Conservation (phyloP, 2,113 vertebrate genomes). For the Etheostoma cragini region DNA sequence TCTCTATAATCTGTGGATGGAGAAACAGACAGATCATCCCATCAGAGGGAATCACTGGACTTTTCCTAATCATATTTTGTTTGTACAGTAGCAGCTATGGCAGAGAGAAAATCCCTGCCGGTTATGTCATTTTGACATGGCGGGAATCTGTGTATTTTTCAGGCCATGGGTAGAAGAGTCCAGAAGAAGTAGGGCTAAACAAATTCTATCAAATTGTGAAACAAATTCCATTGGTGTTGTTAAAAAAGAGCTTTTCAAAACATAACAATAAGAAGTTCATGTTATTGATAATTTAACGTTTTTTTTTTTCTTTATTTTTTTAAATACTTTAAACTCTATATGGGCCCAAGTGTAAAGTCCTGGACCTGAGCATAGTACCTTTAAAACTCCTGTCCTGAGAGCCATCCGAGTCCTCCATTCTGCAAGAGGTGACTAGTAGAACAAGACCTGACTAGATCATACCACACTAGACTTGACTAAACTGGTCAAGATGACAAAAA, state of each 20-base stretch:
- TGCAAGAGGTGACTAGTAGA: constrained; percentile 41
- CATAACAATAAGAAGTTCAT: constrained; percentile 28
- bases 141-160: constrained; percentile 42
- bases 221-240: constrained; percentile 38
- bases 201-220: constrained; percentile 56
- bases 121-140: constrained; percentile 52
- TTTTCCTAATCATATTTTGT: constrained; percentile 55
- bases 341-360: constrained; percentile 56
- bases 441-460: constrained; percentile 34
- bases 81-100: constrained; percentile 64
- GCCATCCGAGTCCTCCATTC: constrained; percentile 62
- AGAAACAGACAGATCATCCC: constrained; percentile 54
- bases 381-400: constrained; percentile 75
- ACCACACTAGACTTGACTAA: constrained; percentile 37
- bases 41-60: constrained; percentile 44
- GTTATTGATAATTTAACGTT: constrained; percentile 43
- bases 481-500: constrained; percentile 48
- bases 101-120: constrained; percentile 64
- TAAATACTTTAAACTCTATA: constrained; percentile 41
- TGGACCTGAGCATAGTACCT: constrained; percentile 62
- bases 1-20: constrained; percentile 61
- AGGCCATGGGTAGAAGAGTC: constrained; percentile 36
- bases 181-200: constrained; percentile 27
- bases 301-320: constrained; percentile 44
- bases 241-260: constrained; percentile 38